phyloP scores from a whole-genome alignment of 2,797 vertebrate genomes.

The Coracias cyanogaster region DNA sequence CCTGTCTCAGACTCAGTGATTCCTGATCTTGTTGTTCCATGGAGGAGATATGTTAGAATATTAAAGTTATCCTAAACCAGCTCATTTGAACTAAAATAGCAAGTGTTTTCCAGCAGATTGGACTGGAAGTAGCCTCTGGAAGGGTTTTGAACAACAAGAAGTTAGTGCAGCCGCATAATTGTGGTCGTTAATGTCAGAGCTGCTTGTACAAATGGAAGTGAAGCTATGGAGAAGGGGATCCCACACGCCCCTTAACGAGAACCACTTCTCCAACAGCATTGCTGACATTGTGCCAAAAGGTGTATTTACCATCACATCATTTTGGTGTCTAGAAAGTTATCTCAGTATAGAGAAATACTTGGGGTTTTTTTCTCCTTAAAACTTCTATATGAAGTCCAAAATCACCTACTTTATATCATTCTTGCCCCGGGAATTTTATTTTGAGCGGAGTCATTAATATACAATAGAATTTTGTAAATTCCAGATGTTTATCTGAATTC shows the following conservation, averaged over 20 bases:
- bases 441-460: not conserved
- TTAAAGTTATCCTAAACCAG: not conserved
- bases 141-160: not conserved
- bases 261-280: fast-evolving
- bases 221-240: not conserved
- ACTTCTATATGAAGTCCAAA: not conserved
- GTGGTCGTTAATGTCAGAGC: not conserved
- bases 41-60: not conserved
- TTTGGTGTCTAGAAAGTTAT: not conserved
- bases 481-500: not conserved
- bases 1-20: not conserved
- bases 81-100: not conserved
- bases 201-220: not conserved
- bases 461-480: not conserved
- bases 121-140: not conserved
- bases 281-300: not conserved
- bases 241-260: not conserved
- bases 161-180: not conserved
- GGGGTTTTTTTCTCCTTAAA: not conserved
- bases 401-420: not conserved
- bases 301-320: not conserved
- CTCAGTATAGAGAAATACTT: not conserved
- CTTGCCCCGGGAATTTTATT: not conserved
- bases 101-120: not conserved
- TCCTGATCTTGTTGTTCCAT: fast-evolving